phyloP scores from a whole-genome alignment of 2,888 invertebrate species.

The Melanostoma scalare region DNA sequence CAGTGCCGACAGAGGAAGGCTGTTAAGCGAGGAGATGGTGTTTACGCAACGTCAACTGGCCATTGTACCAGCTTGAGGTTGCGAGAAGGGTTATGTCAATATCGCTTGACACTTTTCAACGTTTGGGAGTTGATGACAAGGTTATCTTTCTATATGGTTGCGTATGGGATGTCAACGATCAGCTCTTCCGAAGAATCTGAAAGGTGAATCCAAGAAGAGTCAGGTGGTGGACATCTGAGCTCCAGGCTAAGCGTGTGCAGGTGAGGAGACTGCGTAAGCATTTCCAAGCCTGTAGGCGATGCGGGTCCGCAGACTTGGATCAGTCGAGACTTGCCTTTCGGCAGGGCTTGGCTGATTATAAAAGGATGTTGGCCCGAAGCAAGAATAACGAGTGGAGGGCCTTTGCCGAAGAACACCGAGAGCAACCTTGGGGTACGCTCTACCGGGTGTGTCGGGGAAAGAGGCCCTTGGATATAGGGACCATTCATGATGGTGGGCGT shows the following conservation, averaged over 20 bases:
- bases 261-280: neutral
- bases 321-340: neutral
- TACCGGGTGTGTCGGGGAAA: too few relatives aligned
- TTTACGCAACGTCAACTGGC: neutral
- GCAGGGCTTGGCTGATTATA: neutral
- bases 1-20: neutral
- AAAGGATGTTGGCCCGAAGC: neutral
- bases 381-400: slow-evolving; percentile 10
- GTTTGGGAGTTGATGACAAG: slow-evolving; percentile 14
- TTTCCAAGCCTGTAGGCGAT: neutral
- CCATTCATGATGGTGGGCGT: too few relatives aligned
- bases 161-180: slow-evolving; percentile 13
- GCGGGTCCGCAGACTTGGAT: neutral
- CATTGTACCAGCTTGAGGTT: neutral
- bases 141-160: slow-evolving; percentile 5
- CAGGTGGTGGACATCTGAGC: neutral
- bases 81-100: neutral
- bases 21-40: slow-evolving; percentile 7
- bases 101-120: slow-evolving; percentile 3
- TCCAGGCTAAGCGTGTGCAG: neutral
- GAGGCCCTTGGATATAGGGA: too few relatives aligned
- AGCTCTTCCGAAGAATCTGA: neutral
- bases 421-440: too few relatives aligned
- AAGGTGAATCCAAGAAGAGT: slow-evolving; percentile 2
- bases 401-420: too few relatives aligned